These are phyloP conservation scores for Epinephelus fuscoguttatus DNA, from an alignment of 2,113 vertebrate genomes.

Conservation along the genomic window DNA sequence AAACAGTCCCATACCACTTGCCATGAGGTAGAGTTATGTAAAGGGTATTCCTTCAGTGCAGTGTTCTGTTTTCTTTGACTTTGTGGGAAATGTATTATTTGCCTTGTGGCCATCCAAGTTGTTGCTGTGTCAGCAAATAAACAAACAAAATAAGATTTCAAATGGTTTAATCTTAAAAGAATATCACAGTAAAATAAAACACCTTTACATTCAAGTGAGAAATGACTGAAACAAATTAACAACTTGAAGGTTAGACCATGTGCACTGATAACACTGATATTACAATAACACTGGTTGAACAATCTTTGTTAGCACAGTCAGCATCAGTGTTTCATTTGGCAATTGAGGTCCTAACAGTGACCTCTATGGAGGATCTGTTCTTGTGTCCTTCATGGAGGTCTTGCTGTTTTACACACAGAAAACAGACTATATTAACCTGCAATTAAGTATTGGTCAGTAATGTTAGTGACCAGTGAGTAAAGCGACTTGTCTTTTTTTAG, in stretches of 20 bases:
- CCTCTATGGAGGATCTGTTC: background rate
- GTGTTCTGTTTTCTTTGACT: too few relatives aligned
- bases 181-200: background rate
- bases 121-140: too few relatives aligned
- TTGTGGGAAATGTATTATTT: too few relatives aligned
- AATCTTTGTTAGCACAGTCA: background rate
- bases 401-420: background rate
- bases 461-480: background rate
- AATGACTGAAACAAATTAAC: background rate
- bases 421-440: background rate
- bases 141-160: background rate
- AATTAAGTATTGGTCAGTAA: background rate
- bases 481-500: background rate
- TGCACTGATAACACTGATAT: background rate
- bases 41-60: too few relatives aligned
- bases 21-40: too few relatives aligned
- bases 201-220: constrained; percentile 23
- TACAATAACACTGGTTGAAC: background rate
- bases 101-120: too few relatives aligned
- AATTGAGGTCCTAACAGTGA: background rate
- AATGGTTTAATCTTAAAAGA: constrained; percentile 25
- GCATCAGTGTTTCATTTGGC: background rate
- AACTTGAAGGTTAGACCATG: background rate
- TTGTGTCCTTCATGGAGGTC: background rate
- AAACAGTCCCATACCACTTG: too few relatives aligned